Evolutionary conservation across 2,797 vertebrate genomes (phyloP).

Genomic region (Petrocephalus schoutedeni): DNA sequence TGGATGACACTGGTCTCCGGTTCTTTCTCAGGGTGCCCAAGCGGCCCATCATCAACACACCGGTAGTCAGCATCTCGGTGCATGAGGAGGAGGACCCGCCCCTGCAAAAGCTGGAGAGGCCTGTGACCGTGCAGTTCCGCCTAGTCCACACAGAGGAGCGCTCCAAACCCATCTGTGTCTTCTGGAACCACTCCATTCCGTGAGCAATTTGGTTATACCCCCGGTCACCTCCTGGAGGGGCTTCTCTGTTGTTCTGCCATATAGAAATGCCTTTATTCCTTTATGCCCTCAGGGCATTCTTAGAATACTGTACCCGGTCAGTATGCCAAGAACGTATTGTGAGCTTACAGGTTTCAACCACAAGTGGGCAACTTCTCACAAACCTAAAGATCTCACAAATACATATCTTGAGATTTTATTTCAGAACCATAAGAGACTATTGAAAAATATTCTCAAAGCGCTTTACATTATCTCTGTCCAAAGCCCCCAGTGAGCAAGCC

Average conservation of each 20-base stretch:
- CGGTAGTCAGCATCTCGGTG: slow-evolving; percentile 86
- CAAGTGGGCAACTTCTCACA: not conserved
- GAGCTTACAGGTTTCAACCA: not conserved
- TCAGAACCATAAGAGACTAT: not conserved
- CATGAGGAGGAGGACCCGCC: slow-evolving; percentile 70
- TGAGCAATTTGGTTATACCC: slow-evolving; percentile 54
- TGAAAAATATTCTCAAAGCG: not conserved
- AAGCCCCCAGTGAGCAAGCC: no score
- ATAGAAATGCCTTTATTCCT: not conserved
- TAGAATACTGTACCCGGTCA: not conserved
- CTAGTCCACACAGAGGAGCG: slow-evolving; percentile 86
- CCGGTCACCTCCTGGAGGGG: not conserved
- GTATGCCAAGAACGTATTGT: not conserved
- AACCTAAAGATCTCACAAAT: not conserved
- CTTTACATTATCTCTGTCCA: no score
- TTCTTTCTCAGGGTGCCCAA: slow-evolving; percentile 75
- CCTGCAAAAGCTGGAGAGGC: slow-evolving; percentile 72
- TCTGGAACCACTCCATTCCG: slow-evolving; percentile 93
- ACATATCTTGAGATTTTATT: not conserved
- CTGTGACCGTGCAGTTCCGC: slow-evolving; percentile 88
- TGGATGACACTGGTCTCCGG: not conserved
- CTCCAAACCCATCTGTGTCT: slow-evolving; percentile 93
- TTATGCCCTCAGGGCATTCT: not conserved
- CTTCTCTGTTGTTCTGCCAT: not conserved
- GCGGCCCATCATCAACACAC: slow-evolving; percentile 88